Evolutionary conservation across 1,140 invertebrate species (phyloP).

Genomic region (Leptinotarsa texana): DNA sequence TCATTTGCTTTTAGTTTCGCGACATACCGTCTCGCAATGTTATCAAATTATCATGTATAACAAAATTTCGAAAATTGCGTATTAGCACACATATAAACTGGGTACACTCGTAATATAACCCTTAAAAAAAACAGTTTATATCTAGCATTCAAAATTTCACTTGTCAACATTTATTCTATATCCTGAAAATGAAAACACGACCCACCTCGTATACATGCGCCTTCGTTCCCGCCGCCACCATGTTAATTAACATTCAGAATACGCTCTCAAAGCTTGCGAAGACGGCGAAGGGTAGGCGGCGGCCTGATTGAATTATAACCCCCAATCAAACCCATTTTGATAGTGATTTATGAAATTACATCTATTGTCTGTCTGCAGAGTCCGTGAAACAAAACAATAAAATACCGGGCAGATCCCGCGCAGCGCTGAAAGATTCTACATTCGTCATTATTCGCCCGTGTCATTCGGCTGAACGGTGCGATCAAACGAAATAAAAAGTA

Average conservation of each 20-base stretch:
- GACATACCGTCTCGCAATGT: too few relatives aligned
- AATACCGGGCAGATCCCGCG: conserved; percentile 14
- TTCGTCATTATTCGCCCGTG: conserved; percentile 8
- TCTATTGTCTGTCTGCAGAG: conserved; percentile 24
- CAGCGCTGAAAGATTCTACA: conserved; percentile 1
- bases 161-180: too few relatives aligned
- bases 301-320: conserved; percentile 42
- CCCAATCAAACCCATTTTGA: conserved; percentile 39
- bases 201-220: background rate
- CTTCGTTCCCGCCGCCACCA: background rate
- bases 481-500: conserved; percentile 6
- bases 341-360: conserved; percentile 28
- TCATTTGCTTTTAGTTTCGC: too few relatives aligned
- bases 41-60: too few relatives aligned
- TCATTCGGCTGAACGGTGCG: conserved; percentile 1
- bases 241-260: conserved; percentile 7
- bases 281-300: background rate
- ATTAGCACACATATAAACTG: too few relatives aligned
- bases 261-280: background rate
- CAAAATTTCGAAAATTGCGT: too few relatives aligned
- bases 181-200: background rate
- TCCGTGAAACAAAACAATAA: conserved; percentile 31
- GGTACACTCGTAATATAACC: too few relatives aligned
- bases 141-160: too few relatives aligned
- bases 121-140: too few relatives aligned